Evolutionary conservation across 2,797 vertebrate genomes (phyloP), one percentile per base, ranked within the genome.

Genomic region (Girardinus metallicus): DNA sequence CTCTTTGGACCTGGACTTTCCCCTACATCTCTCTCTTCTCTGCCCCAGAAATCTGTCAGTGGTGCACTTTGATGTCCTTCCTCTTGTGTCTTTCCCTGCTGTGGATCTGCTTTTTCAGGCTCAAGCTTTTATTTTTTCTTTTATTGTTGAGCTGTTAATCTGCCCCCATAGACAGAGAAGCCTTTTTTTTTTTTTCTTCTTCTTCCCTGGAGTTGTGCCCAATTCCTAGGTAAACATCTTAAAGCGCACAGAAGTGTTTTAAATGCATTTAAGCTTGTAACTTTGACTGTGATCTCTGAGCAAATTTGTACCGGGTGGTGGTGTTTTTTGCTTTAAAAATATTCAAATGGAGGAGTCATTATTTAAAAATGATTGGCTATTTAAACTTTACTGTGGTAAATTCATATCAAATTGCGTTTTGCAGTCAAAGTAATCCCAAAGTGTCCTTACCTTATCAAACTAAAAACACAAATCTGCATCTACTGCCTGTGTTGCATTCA

Each of bases 31-130:
- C 21, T 57, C 4, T 51, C 49, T 51, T 12, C 31, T 74, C 34
- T 39, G 49, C 13, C 73, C 51, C 73, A 55, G 36, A 75, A 57
- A 75, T 75, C 51, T 57, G 73, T 16, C 73, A 43, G 36, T 43
- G 26, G 36, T 75, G 23, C 21, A 75, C 51, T 75, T 75, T 75
- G 73, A 57, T 75, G 73, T 75, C 73, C 36, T 39, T 74, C 36
- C 73, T 74, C 73, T 57, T 57, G 51, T 57, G 73, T 43, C 36
- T 75, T 36, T 51, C 34, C 51, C 34, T 55, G 51, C 73, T 39
- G 36, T n/a, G 39, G 73, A 43, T 75, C 51, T 57, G 7, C 51
- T 75, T 57, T 57, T 18, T 15, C 39, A 75, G 36, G 51, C 73
- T 75, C 73, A 57, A 34, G 60, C 16, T 36, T 64, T 62, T 57